Conservation (phyloP, 2,797 vertebrate genomes). For the Ctenopoma kingsleyae region DNA sequence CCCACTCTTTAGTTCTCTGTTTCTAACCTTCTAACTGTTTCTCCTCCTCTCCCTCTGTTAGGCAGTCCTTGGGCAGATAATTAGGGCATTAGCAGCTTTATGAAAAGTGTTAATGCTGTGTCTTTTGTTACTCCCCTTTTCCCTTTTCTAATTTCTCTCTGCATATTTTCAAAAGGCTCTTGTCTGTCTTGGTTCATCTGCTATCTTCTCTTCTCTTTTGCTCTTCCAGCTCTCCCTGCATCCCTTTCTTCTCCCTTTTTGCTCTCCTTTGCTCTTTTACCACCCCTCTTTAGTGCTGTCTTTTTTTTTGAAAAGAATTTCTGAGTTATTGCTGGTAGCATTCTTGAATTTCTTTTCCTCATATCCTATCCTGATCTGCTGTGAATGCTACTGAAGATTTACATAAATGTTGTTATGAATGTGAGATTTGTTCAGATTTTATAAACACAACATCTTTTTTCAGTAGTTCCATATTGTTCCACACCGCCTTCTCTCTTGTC, state of each 20-base stretch:
- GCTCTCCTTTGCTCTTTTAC: constrained; percentile 17
- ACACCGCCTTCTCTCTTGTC: constrained; percentile 19
- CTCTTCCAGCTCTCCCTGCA: constrained; percentile 24
- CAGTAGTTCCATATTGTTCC: constrained; percentile 23
- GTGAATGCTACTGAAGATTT: constrained; percentile 23
- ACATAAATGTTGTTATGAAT: constrained; percentile 23
- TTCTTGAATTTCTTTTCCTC: constrained; percentile 11
- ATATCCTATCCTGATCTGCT: constrained; percentile 26
- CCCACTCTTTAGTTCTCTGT: constrained; percentile 22
- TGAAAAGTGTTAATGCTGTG: constrained; percentile 57
- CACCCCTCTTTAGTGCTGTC: constrained; percentile 13
- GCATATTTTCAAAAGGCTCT: constrained; percentile 54
- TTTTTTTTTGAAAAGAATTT: constrained; percentile 43
- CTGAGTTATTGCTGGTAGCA: constrained; percentile 19
- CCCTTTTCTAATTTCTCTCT: constrained; percentile 60
- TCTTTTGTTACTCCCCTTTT: constrained; percentile 57
- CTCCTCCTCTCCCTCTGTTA: constrained; percentile 36
- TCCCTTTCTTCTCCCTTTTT: constrained; percentile 1
- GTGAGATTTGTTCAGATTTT: constrained; percentile 36
- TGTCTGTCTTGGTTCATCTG: constrained; percentile 43
- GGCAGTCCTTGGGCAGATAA: constrained; percentile 61
- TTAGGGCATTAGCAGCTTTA: constrained; percentile 65
- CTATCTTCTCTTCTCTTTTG: constrained; percentile 30
- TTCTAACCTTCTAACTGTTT: constrained; percentile 27
- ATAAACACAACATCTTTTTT: constrained; percentile 22